A percentile compares a stretch with the other conserved stretches of the same genome.
These are phyloP conservation scores for Leptodactylus fuscus DNA, from an alignment of 2,113 vertebrate genomes.

Conservation along the genomic window DNA sequence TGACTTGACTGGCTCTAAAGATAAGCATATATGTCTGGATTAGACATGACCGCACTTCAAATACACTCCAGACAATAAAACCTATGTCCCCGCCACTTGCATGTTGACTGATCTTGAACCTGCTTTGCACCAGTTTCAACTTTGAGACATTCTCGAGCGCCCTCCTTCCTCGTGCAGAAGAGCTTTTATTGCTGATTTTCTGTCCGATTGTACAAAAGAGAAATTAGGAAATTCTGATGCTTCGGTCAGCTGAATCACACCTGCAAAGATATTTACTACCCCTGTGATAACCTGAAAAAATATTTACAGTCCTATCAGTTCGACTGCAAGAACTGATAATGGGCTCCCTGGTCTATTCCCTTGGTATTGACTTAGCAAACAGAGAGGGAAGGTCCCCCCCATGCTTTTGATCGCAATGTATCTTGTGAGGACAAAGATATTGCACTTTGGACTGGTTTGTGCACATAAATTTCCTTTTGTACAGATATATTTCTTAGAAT, in stretches of 20 bases:
- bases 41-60: conserved; percentile 60
- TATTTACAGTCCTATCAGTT: conserved; percentile 67
- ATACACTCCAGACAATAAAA: conserved; percentile 58
- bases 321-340: conserved; percentile 62
- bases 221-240: conserved; percentile 64
- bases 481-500: not conserved
- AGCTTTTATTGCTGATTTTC: conserved; percentile 59
- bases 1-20: conserved; percentile 63
- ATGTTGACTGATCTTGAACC: conserved; percentile 63
- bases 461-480: conserved; percentile 37
- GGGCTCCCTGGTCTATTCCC: conserved; percentile 54
- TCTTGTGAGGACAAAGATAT: conserved; percentile 31
- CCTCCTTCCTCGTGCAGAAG: conserved; percentile 58
- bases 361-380: conserved; percentile 59
- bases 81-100: conserved; percentile 36
- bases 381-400: not conserved
- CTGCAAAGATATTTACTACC: conserved; percentile 67
- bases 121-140: conserved; percentile 57
- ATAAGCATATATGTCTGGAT: conserved; percentile 64
- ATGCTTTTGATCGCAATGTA: not conserved
- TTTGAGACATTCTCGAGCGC: conserved; percentile 53
- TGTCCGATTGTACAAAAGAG: conserved; percentile 53
- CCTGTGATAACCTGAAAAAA: conserved; percentile 67
- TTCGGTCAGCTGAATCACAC: conserved; percentile 65
- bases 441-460: conserved; percentile 38